Evolutionary conservation across 1,140 invertebrate species (phyloP).

Genomic region (Bradysia coprophila): DNA sequence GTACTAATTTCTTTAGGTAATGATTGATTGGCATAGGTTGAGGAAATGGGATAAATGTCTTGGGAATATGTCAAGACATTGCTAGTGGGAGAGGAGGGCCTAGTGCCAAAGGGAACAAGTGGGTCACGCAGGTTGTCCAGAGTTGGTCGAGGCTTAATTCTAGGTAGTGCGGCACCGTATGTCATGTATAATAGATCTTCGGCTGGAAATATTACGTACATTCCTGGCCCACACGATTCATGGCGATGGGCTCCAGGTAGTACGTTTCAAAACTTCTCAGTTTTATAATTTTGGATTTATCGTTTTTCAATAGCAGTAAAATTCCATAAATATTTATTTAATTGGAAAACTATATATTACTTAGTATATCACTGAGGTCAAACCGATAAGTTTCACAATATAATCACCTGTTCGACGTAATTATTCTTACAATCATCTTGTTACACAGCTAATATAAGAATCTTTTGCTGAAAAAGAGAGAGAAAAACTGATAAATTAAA

Average conservation of each 20-base stretch:
- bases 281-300: too few species aligned
- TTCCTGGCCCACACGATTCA: slow-evolving; percentile 36
- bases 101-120: slow-evolving; percentile 19
- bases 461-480: too few species aligned
- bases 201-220: slow-evolving; percentile 59
- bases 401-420: too few species aligned
- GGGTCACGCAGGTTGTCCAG: slow-evolving; percentile 30
- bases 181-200: slow-evolving; percentile 54
- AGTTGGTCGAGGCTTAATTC: slow-evolving; percentile 33
- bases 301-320: too few species aligned
- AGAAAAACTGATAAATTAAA: too few species aligned
- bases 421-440: too few species aligned
- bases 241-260: slow-evolving; percentile 21
- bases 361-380: too few species aligned
- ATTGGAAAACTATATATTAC: too few species aligned
- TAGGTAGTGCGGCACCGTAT: slow-evolving; percentile 40
- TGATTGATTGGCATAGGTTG: neutral
- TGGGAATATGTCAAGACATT: neutral
- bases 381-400: too few species aligned
- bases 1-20: too few species aligned
- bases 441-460: too few species aligned
- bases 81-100: neutral
- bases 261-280: slow-evolving; percentile 1
- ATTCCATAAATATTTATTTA: too few species aligned
- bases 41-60: neutral